phyloP scores from a whole-genome alignment of 2,888 invertebrate genomes.

The Acanthosepion esculentum region DNA sequence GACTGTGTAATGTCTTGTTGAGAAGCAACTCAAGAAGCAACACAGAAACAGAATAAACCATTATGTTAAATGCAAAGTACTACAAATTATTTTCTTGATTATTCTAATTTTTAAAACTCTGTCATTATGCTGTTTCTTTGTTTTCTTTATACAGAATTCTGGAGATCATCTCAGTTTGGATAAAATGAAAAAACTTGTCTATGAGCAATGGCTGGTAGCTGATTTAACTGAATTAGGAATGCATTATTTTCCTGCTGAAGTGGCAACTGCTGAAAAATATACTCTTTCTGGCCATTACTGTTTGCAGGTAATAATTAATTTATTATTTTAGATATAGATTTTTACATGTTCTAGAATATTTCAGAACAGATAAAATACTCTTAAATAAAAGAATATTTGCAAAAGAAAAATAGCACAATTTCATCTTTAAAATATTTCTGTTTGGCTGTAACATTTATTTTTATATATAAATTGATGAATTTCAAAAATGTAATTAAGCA shows the following conservation, averaged over 20 bases:
- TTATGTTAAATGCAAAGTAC: no score
- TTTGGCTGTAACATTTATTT: no score
- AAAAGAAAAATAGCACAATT: no score
- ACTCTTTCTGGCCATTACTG: conserved; percentile 65
- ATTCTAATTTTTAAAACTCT: no score
- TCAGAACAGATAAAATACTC: background rate
- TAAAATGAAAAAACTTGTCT: conserved; percentile 64
- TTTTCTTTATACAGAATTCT: conserved; percentile 17
- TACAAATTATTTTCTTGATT: no score
- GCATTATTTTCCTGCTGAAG: conserved; percentile 62
- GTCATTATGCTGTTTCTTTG: background rate
- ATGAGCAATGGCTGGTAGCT: conserved; percentile 72
- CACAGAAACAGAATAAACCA: no score
- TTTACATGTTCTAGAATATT: background rate
- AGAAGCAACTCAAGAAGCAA: no score
- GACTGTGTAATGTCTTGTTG: no score
- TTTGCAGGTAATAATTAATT: conserved; percentile 63
- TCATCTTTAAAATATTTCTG: no score
- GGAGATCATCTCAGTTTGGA: conserved; percentile 49
- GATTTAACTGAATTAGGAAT: conserved; percentile 69
- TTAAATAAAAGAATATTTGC: no score
- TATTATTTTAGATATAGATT: background rate
- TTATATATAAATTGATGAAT: no score
- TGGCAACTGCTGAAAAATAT: conserved; percentile 56
- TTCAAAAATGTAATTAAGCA: no score